Conservation (phyloP, 2,888 invertebrate species). For the Megamerina dolium region DNA sequence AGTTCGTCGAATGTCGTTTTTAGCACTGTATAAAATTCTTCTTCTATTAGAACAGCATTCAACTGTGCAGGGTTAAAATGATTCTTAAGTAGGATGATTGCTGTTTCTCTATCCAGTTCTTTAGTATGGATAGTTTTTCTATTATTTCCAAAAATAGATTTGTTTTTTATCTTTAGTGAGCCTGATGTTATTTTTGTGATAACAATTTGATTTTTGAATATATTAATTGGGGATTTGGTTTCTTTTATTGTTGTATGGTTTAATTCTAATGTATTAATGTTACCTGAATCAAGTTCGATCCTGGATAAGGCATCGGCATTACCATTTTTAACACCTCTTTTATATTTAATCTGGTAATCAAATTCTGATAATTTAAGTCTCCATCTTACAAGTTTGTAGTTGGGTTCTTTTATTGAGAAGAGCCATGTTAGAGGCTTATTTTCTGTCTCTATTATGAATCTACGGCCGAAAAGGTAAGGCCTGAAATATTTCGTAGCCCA, state of each 20-base stretch:
- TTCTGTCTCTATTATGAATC: constrained; percentile 4
- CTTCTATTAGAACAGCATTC: no score
- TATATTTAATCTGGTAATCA: constrained; percentile 4
- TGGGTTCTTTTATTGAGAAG: constrained; percentile 6
- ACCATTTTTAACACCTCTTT: constrained; percentile 3
- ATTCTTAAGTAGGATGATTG: no score
- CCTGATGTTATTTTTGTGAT: neutral
- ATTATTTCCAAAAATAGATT: constrained; percentile 1
- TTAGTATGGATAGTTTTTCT: neutral
- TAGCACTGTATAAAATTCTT: no score
- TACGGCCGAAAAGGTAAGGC: constrained; percentile 8
- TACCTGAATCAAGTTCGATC: neutral
- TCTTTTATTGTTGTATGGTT: neutral
- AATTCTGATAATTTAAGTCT: constrained; percentile 4
- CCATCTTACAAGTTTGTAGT: constrained; percentile 5
- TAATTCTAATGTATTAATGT: neutral
- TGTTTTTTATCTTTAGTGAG: neutral
- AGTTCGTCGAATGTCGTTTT: no score
- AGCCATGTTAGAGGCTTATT: constrained; percentile 14
- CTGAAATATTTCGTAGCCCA: constrained; percentile 13
- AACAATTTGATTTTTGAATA: constrained; percentile 1
- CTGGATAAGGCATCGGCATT: constrained; percentile 5
- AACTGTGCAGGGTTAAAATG: no score
- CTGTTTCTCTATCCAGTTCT: no score
- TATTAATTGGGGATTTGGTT: constrained; percentile 1